Base-by-base conservation (phyloP, 2,888 invertebrate genomes). In the Sphinx pinastri region DNA sequence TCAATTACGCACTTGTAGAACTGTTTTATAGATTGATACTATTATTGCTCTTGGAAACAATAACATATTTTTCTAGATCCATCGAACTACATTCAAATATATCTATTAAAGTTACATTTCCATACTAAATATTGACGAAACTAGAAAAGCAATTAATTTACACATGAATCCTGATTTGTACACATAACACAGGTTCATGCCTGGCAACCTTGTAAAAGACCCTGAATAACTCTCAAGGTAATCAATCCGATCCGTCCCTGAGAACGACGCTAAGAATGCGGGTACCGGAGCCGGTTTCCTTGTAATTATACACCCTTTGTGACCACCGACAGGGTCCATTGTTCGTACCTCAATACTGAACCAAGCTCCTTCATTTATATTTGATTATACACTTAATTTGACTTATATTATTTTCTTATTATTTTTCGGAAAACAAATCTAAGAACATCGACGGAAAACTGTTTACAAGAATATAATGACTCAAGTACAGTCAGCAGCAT, bases 221-320 rank as follows among this genome's bases (percentile, higher is more conserved):
- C 77, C 75, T 77, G 75, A 74, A 74, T 75, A 76, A 71, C 76
- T 79, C 77, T 78, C 77, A 77, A 77, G 76, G 80, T 73, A 79
- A 81, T 79, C 78, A 77, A 81, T 80, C 76, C 74, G 80, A 79
- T 80, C 76, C 80, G 78, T 77, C 80, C 79, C 76, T 77, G 73
- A 75, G 77, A 74, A 69, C 77, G 75, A 72, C 72, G 70, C 13
- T 66, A 77, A 82, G 87, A 86, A 87, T 87, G 87, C 80, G 79
- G 84, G 77, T 73, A 72, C 72, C 76, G 69, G 67, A 71, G 71
- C 81, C 78, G 76, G 84, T 83, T 80, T 76, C 75, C 69, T 76
- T 68, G 72, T 81, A 78, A 82, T 81, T 79, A 79, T 71, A 73
- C 60, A 68, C 31, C 52, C 68, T 72, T 73, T 73, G 66, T 68